These are phyloP conservation scores for Allacma fusca DNA, from an alignment of 2,888 invertebrate species.

Conservation along the genomic window DNA sequence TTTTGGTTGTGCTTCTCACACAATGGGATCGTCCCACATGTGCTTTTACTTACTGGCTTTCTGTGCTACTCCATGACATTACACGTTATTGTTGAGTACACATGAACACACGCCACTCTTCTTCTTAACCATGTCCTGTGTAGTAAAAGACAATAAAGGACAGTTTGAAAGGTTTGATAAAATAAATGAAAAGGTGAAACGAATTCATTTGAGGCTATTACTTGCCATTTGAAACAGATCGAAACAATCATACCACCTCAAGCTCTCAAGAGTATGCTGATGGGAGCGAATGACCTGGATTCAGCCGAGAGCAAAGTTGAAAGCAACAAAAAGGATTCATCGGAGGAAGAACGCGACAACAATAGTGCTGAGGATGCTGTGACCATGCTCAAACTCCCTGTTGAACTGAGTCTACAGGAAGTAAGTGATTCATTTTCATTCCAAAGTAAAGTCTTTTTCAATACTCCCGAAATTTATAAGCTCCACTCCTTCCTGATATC, in stretches of 20 bases:
- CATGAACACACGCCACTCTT: not conserved
- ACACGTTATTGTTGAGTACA: too few relatives aligned
- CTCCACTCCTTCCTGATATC: too few relatives aligned
- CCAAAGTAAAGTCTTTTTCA: too few relatives aligned
- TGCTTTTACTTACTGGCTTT: too few relatives aligned
- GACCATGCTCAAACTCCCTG: conserved; percentile 59
- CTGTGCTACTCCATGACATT: too few relatives aligned
- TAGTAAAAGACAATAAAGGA: not conserved
- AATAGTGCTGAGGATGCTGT: conserved; percentile 53
- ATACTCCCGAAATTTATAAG: too few relatives aligned
- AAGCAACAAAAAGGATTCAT: conserved; percentile 42
- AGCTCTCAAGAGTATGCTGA: conserved; percentile 41
- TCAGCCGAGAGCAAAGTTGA: conserved; percentile 57
- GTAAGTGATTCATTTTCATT: conserved; percentile 46
- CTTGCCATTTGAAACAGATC: conserved; percentile 40
- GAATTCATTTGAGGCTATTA: not conserved
- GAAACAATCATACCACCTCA: conserved; percentile 44
- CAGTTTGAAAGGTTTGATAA: conserved; percentile 8
- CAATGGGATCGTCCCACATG: too few relatives aligned
- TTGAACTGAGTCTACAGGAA: conserved; percentile 60
- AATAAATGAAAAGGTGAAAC: conserved; percentile 2
- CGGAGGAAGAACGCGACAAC: conserved; percentile 44
- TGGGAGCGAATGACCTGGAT: conserved; percentile 57
- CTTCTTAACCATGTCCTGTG: not conserved
- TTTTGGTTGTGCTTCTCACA: too few relatives aligned